Evolutionary conservation across 1,140 invertebrate genomes (phyloP).

Genomic region (Temnothorax nylanderi): DNA sequence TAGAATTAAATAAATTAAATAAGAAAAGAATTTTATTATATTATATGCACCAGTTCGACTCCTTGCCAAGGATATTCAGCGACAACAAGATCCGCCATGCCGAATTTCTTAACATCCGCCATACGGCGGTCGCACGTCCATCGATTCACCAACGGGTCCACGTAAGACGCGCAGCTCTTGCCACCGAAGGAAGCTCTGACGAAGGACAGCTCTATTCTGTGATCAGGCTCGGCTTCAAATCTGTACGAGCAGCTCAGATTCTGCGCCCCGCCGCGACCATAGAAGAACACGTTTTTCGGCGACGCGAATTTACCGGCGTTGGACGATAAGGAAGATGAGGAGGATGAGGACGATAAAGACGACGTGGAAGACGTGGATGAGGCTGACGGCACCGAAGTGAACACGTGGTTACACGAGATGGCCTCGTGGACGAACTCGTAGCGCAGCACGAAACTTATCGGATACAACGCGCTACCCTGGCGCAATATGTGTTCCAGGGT

Average conservation of each 20-base stretch:
- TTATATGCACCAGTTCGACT: constrained; percentile 86
- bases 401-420: constrained; percentile 88
- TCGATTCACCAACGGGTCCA: constrained; percentile 88
- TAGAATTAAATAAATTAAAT: not conserved
- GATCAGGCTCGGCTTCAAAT: constrained; percentile 89
- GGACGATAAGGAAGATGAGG: constrained; percentile 62
- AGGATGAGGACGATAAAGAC: constrained; percentile 76
- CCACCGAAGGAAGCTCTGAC: constrained; percentile 89
- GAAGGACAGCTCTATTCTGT: constrained; percentile 89
- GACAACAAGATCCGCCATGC: constrained; percentile 89
- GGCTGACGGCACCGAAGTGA: constrained; percentile 80
- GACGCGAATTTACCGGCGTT: constrained; percentile 89
- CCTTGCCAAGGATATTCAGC: constrained; percentile 91
- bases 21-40: not conserved
- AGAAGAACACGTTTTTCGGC: constrained; percentile 93
- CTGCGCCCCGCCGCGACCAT: constrained; percentile 91
- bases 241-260: constrained; percentile 91
- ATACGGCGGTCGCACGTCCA: constrained; percentile 88
- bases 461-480: constrained; percentile 92
- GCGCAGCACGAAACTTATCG: constrained; percentile 91
- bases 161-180: constrained; percentile 88
- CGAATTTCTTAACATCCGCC: constrained; percentile 75
- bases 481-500: constrained; percentile 91
- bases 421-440: constrained; percentile 91
- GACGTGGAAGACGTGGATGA: constrained; percentile 76